A percentile compares a stretch with the other conserved stretches of the same genome.
Evolutionary conservation across 2,888 invertebrate species (phyloP).

Genomic region (Epiperipatus broadwayi): DNA sequence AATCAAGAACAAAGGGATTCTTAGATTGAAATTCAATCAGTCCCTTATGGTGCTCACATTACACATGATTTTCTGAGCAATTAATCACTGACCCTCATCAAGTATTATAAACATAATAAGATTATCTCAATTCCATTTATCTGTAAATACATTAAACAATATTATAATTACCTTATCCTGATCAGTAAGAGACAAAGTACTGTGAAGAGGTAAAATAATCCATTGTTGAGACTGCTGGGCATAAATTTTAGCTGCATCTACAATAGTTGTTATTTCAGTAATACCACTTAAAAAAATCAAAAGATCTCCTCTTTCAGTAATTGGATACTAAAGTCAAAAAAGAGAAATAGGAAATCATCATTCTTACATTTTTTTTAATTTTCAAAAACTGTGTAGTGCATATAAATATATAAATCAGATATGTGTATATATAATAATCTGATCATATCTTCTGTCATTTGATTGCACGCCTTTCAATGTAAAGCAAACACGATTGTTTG

Average conservation of each 20-base stretch:
- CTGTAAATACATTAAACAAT: background rate
- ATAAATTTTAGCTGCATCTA: conserved; percentile 67
- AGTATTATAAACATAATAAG: too few species aligned
- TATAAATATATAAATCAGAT: conserved; percentile 11
- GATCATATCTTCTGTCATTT: conserved; percentile 24
- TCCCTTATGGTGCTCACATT: too few species aligned
- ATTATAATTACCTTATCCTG: conserved; percentile 91
- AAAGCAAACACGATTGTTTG: too few species aligned
- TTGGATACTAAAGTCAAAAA: conserved; percentile 39
- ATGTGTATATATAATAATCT: background rate
- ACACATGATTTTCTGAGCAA: too few species aligned
- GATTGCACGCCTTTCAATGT: too few species aligned
- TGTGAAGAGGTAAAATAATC: conserved; percentile 82
- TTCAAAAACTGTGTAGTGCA: background rate
- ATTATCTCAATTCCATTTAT: too few species aligned
- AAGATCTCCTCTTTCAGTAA: conserved; percentile 71
- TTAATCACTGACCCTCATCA: too few species aligned
- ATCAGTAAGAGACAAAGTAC: conserved; percentile 71
- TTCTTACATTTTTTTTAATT: background rate
- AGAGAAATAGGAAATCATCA: background rate
- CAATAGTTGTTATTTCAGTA: conserved; percentile 68
- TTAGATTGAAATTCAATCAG: too few species aligned
- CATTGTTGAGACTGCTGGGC: conserved; percentile 54
- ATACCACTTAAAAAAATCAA: conserved; percentile 86
- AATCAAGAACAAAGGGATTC: too few species aligned